Base-by-base conservation (phyloP, 2,113 vertebrate genomes). In the Psittacus erithacus region DNA sequence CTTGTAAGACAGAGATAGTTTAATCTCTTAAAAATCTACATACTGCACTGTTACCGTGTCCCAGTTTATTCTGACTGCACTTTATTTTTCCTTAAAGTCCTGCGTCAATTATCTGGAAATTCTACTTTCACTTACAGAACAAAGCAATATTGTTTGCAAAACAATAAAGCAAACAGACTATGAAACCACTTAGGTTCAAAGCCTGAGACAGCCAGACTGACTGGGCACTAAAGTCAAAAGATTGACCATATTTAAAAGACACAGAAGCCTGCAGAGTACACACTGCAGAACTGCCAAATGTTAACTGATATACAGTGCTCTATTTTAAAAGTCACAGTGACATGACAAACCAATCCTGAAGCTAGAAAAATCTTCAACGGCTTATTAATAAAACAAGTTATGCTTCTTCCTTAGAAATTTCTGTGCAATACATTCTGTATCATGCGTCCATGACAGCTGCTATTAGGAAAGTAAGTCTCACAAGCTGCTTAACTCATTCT, bases 131-230 rank as follows among this genome's bases (percentile, higher is more conserved):
- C 62, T 93, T 76, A 78, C 35, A 75, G 89, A 89, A 97, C 89
- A 96, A 79, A 88, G 57, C 44, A 71, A 49, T 60, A 87, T 44
- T 96, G 84, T 93, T 69, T 73, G 44, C 62, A 79, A 79, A 93
- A 95, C 94, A 97, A 95, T 87, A 89, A 84, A 80, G 90, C 91
- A 94, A 86, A 70, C 39, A 95, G 90, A 76, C 80, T 73, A 82
- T 70, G 77, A 94, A 90, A 46, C 5, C 33, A 0, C 77, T 78
- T 53, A 47, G 55, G 80, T 83, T 92, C 52, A 71, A 86, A 95
- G 86, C 75, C 73, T 74, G 86, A 84, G 47, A 80, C 33, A 85
- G 75, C 82, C 82, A 90, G 71, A 86, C 86, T 81, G 91, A 88
- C 80, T 0, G 0, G 29, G 73, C 60, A 81, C 15, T 46, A 67